A percentile compares a stretch with the other conserved stretches of the same genome.
Conservation (phyloP, 1,140 invertebrate species). For the Cotesia chilonis region DNA sequence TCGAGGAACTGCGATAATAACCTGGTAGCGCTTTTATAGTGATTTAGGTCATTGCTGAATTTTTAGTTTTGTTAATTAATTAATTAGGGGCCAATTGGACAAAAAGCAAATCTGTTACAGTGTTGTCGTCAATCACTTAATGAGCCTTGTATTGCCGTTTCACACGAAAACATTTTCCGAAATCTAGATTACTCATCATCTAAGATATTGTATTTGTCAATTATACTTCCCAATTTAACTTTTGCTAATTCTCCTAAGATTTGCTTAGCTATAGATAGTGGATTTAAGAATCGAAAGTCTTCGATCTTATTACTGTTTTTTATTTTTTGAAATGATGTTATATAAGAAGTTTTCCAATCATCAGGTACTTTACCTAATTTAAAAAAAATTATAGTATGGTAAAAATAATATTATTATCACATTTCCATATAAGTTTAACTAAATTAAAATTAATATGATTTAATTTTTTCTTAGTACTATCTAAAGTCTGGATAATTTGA, state of each 20-base stretch:
- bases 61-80: no score
- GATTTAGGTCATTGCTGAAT: no score
- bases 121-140: slow-evolving; percentile 22
- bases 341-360: slow-evolving; percentile 37
- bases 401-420: not conserved
- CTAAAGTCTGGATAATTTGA: slow-evolving; percentile 9
- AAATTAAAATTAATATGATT: slow-evolving; percentile 9
- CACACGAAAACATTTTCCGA: slow-evolving; percentile 25
- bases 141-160: slow-evolving; percentile 26
- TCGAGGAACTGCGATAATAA: no score
- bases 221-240: slow-evolving; percentile 30
- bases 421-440: not conserved
- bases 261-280: slow-evolving; percentile 39
- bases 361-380: slow-evolving; percentile 26
- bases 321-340: slow-evolving; percentile 41
- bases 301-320: slow-evolving; percentile 35
- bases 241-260: slow-evolving; percentile 40
- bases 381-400: slow-evolving; percentile 34
- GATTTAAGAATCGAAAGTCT: slow-evolving; percentile 41
- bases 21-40: no score
- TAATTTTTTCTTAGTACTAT: not conserved
- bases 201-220: slow-evolving; percentile 30
- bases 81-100: no score
- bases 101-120: not conserved
- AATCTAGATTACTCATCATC: slow-evolving; percentile 34